Percentiles rank a stretch among this genome's conserved stretches.
phyloP scores from a whole-genome alignment of 2,888 invertebrate genomes.

The Elegia similella region DNA sequence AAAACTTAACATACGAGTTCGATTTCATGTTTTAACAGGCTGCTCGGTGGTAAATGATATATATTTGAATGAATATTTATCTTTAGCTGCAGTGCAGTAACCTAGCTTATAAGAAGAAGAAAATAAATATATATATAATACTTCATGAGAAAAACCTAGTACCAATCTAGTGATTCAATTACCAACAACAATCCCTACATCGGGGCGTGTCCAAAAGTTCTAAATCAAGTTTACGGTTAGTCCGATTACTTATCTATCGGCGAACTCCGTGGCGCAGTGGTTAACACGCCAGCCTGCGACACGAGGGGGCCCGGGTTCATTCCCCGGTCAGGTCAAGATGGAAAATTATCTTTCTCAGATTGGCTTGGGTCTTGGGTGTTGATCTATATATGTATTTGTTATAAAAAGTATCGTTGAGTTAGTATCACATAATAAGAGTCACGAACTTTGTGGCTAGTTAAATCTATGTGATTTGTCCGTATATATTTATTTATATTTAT shows the following conservation, averaged over 20 bases:
- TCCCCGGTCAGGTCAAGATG: too few species aligned
- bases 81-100: not conserved
- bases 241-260: too few species aligned
- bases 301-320: too few species aligned
- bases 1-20: not conserved
- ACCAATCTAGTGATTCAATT: not conserved
- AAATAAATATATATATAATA: not conserved
- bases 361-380: too few species aligned
- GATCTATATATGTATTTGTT: too few species aligned
- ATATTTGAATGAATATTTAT: not conserved
- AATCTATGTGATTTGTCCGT: too few species aligned
- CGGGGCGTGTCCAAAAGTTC: slow-evolving; percentile 45
- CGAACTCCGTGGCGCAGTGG: too few species aligned
- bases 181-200: not conserved
- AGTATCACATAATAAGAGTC: too few species aligned
- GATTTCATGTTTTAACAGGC: not conserved
- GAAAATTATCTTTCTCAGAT: too few species aligned
- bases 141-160: not conserved
- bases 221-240: slow-evolving; percentile 61
- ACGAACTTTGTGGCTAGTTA: too few species aligned
- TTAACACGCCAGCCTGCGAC: too few species aligned
- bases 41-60: not conserved
- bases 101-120: not conserved
- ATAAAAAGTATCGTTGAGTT: too few species aligned
- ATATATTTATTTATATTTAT: slow-evolving; percentile 66